Evolutionary conservation across 37 sponge, comb jelly and placozoan species (phyloP), one percentile per base, ranked within the genome.

Genomic region (Petrosia ficiformis): DNA sequence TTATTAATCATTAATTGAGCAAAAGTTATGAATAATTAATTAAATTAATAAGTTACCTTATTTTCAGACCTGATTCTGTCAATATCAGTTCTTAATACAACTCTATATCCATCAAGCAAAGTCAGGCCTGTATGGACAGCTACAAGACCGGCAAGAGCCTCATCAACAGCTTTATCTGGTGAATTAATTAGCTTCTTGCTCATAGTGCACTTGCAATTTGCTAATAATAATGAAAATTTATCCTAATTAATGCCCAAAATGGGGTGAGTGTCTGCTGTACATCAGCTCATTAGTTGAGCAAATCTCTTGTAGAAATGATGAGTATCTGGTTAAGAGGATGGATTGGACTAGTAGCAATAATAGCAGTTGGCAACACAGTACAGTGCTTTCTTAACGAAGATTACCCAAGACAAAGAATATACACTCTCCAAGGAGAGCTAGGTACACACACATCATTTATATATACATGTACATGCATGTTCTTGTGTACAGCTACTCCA

Each of bases 151-250:
- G 70, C 61, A 4, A 97, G 78, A 71, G 85, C 54, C 76, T 97
- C 97, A 26, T 88, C 92, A 67, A 97, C 92, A 34, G 75, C 80
- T 22, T 33, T 48, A 24, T 35, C 67, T 3, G 90, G 75, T 68
- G 67, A 56, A 84, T 93, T 94, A 21, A 90, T 71, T 63, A 94
- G 61, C 72, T 94, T 94, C 77, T 94, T 94, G 67, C 86, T 89
- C 80, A 82, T 90, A 22, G 26, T 39, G 26, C n/a, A n/a, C n/a
- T n/a, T n/a, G n/a, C n/a, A n/a, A n/a, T n/a, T n/a, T n/a, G n/a
- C n/a, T n/a, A n/a, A n/a, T n/a, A n/a, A n/a, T n/a, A n/a, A n/a
- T n/a, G n/a, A n/a, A n/a, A 59, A 26, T 16, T 57, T 25, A 24
- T 42, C 42, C 16, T 25, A 25, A 38, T 66, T 43, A 65, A 31